Evolutionary conservation across 2,797 vertebrate genomes (phyloP).

Genomic region (Phoeniculus purpureus): DNA sequence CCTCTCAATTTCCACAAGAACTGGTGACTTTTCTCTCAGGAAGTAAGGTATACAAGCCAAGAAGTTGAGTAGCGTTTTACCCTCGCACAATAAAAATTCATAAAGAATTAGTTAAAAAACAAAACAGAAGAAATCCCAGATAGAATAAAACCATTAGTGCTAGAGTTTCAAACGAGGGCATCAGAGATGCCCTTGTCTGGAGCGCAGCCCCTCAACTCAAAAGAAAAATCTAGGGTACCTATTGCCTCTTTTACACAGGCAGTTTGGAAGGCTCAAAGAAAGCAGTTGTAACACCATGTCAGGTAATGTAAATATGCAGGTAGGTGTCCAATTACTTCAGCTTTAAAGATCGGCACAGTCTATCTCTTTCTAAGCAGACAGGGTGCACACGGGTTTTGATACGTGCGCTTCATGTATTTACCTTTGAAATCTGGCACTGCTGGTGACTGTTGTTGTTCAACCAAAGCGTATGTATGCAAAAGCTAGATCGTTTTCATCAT

Average conservation of each 20-base stretch:
- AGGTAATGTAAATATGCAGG: conserved; percentile 53
- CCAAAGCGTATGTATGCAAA: conserved; percentile 23
- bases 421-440: conserved; percentile 53
- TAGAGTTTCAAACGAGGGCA: background rate
- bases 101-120: conserved; percentile 2
- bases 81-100: background rate
- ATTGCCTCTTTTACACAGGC: background rate
- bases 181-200: background rate
- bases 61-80: background rate
- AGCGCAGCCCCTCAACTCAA: background rate
- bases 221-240: background rate
- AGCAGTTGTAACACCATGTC: background rate
- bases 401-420: conserved; percentile 20
- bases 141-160: background rate
- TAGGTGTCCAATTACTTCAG: conserved; percentile 52
- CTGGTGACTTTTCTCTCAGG: conserved; percentile 14
- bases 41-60: conserved; percentile 15
- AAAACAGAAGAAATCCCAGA: background rate
- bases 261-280: background rate
- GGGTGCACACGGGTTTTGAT: conserved; percentile 12
- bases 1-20: background rate
- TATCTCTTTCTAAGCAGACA: conserved; percentile 30
- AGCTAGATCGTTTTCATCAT: conserved; percentile 32
- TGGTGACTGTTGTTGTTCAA: conserved; percentile 44
- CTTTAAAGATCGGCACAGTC: conserved; percentile 34